phyloP scores from a whole-genome alignment of 2,888 invertebrate species.

The Sinhomidia bicolor region DNA sequence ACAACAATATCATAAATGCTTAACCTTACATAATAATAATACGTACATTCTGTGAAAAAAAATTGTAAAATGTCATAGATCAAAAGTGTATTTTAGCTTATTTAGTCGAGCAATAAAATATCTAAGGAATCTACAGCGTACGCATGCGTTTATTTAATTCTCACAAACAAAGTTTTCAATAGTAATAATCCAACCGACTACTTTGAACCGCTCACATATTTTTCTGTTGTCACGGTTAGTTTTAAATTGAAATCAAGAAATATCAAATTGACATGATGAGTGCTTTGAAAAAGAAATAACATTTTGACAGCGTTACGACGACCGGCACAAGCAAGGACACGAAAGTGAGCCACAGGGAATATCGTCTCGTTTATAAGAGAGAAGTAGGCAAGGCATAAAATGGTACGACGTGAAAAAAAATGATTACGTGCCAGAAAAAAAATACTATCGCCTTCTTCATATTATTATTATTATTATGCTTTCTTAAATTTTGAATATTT shows the following conservation, averaged over 20 bases:
- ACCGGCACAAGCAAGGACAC: background rate
- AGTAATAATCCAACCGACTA: too few species aligned
- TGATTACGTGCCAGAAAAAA: background rate
- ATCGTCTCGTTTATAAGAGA: background rate
- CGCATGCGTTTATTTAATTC: background rate
- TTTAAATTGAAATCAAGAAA: background rate
- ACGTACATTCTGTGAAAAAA: background rate
- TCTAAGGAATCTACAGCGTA: background rate
- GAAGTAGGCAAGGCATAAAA: background rate
- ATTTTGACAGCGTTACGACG: background rate
- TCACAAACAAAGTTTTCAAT: background rate
- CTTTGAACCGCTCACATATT: background rate
- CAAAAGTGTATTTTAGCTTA: slow-evolving; percentile 47
- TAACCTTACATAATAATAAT: too few species aligned
- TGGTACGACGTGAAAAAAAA: background rate
- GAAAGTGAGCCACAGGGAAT: background rate
- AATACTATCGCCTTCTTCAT: background rate
- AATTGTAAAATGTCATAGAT: slow-evolving; percentile 48
- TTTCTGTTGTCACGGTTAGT: background rate
- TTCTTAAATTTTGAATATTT: slow-evolving; percentile 32
- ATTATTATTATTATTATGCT: too few species aligned
- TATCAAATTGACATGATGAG: background rate
- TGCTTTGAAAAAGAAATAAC: background rate
- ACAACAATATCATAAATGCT: background rate
- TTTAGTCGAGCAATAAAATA: background rate